A percentile compares a stretch with the other conserved stretches of the same genome.
These are phyloP conservation scores for Sphaerodactylus townsendi DNA, from an alignment of 2,113 vertebrate species.

Conservation along the genomic window DNA sequence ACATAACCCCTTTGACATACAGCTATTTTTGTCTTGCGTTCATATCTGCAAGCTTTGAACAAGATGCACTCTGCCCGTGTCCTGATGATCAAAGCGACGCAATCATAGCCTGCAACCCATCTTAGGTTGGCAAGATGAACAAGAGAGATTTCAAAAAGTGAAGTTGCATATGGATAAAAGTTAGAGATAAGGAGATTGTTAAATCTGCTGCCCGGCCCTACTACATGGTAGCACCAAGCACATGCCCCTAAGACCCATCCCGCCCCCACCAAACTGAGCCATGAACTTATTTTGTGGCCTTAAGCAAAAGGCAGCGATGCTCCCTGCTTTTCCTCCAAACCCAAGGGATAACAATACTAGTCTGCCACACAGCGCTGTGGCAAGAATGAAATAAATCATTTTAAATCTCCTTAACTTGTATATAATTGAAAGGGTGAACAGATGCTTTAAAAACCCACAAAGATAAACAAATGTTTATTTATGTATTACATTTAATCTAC, in stretches of 20 bases:
- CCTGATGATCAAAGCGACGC: background rate
- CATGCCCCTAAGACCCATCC: background rate
- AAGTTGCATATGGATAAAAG: background rate
- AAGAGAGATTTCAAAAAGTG: background rate
- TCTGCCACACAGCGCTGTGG: background rate
- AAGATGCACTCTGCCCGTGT: background rate
- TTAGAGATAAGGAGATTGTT: background rate
- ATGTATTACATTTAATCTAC: no score
- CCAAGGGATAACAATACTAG: background rate
- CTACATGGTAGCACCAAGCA: no score
- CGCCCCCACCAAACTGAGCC: background rate
- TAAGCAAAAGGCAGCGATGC: background rate
- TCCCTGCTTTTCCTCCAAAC: background rate
- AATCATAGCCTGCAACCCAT: background rate
- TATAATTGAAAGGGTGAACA: background rate
- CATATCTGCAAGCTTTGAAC: background rate
- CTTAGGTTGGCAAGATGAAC: background rate
- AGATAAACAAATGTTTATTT: no score
- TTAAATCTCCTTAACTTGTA: no score
- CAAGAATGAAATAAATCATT: background rate
- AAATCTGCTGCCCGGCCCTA: background rate
- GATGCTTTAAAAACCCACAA: background rate
- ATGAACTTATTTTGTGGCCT: background rate
- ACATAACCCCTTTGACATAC: slow-evolving; percentile 1
- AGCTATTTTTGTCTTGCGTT: slow-evolving; percentile 23